phyloP scores from a whole-genome alignment of 2,888 invertebrate genomes.

The Gerris lacustris region DNA sequence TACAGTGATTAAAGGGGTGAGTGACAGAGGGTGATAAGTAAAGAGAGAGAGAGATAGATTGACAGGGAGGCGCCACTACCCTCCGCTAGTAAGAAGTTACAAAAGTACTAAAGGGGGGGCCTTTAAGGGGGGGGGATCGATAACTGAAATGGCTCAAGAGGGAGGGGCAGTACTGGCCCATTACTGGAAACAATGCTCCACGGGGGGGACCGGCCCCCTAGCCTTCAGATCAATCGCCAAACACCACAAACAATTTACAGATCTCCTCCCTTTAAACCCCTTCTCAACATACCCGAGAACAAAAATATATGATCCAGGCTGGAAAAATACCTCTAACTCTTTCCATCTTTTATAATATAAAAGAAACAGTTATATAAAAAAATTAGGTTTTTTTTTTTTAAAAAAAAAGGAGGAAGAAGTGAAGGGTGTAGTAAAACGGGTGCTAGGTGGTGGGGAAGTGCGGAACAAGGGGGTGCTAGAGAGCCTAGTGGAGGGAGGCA shows the following conservation, averaged over 20 bases:
- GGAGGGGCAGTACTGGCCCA: constrained; percentile 15
- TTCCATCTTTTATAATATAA: neutral
- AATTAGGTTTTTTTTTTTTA: neutral
- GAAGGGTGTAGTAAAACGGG: no score
- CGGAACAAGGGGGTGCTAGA: neutral
- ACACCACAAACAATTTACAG: constrained; percentile 3
- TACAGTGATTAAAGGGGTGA: neutral
- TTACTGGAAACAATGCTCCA: constrained; percentile 14
- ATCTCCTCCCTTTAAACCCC: neutral
- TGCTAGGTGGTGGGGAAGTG: neutral
- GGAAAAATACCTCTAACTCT: neutral
- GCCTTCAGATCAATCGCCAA: neutral
- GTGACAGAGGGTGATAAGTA: constrained; percentile 13
- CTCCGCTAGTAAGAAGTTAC: constrained; percentile 28
- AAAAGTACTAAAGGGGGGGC: constrained; percentile 30
- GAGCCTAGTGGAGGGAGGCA: neutral
- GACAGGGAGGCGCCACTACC: constrained; percentile 25
- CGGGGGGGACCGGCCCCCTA: neutral
- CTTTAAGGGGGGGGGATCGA: constrained; percentile 21
- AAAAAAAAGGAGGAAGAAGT: neutral
- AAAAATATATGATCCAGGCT: neutral
- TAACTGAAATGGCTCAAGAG: constrained; percentile 5
- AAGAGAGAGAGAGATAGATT: constrained; percentile 19
- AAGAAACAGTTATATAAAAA: neutral
- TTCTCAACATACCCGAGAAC: neutral